Evolutionary conservation across 1,140 invertebrate genomes (phyloP).

Genomic region (Colletes latitarsis): DNA sequence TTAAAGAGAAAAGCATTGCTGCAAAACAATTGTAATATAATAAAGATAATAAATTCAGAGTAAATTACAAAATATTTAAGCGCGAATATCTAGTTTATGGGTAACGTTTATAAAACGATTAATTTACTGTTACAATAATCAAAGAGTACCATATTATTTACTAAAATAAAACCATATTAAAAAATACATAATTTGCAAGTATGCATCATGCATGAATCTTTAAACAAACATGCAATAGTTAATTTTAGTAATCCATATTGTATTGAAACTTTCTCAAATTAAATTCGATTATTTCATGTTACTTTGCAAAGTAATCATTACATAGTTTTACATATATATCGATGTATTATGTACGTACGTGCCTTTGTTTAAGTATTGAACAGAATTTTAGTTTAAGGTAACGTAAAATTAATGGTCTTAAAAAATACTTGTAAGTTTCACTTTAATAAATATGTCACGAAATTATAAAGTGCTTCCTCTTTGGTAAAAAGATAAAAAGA

Average conservation of each 20-base stretch:
- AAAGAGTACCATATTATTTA: constrained; percentile 26
- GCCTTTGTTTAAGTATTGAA: constrained; percentile 46
- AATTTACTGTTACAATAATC: constrained; percentile 39
- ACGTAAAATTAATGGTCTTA: constrained; percentile 33
- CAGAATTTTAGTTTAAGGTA: constrained; percentile 33
- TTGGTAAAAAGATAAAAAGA: background rate
- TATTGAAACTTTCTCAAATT: constrained; percentile 9
- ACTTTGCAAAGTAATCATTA: constrained; percentile 14
- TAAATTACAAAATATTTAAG: constrained; percentile 52
- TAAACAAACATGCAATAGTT: constrained; percentile 18
- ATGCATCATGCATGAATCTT: background rate
- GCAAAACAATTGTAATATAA: constrained; percentile 56
- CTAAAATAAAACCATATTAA: background rate
- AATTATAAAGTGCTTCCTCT: constrained; percentile 47
- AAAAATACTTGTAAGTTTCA: constrained; percentile 40
- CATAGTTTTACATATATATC: constrained; percentile 25
- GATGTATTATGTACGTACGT: constrained; percentile 38
- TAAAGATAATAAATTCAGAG: constrained; percentile 36
- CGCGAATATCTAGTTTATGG: constrained; percentile 57
- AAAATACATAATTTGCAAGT: constrained; percentile 27
- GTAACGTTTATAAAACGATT: constrained; percentile 54
- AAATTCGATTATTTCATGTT: constrained; percentile 28
- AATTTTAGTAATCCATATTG: constrained; percentile 22
- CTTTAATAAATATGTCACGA: constrained; percentile 42
- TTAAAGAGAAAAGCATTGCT: constrained; percentile 49